Percentiles rank a stretch among this genome's conserved stretches.
Conservation (phyloP, 1,140 invertebrate genomes). For the Holotrichia oblita region DNA sequence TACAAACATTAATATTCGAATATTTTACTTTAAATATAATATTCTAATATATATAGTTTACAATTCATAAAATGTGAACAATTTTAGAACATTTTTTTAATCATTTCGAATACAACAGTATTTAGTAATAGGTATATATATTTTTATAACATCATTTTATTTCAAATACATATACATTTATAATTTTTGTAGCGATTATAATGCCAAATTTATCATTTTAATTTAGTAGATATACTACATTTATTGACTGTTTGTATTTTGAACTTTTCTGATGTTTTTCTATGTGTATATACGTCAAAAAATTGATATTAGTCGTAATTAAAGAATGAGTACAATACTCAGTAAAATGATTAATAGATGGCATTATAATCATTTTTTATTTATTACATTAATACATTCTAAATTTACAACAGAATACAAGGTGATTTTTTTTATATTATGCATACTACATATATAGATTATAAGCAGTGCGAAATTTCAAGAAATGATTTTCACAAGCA, state of each 20-base stretch:
- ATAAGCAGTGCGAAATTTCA: constrained; percentile 4
- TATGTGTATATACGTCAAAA: no score
- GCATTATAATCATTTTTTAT: background rate
- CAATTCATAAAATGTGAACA: constrained; percentile 20
- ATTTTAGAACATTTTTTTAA: constrained; percentile 20
- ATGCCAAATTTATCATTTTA: background rate
- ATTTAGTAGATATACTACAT: background rate
- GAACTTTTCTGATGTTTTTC: no score
- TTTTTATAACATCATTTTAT: constrained; percentile 23
- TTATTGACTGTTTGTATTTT: background rate
- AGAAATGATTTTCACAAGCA: background rate
- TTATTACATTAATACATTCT: constrained; percentile 25
- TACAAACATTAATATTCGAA: constrained; percentile 24
- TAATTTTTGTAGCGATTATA: background rate
- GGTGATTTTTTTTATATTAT: background rate
- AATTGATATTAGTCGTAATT: background rate
- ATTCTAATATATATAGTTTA: constrained; percentile 29
- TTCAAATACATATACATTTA: background rate
- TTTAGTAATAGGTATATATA: constrained; percentile 15
- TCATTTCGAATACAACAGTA: constrained; percentile 27
- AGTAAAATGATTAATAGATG: constrained; percentile 6
- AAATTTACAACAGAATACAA: constrained; percentile 14
- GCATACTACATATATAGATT: constrained; percentile 8
- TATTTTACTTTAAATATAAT: constrained; percentile 19
- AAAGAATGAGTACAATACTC: background rate